Conservation (phyloP, 1,140 invertebrate genomes). For the Heliconius nattereri region DNA sequence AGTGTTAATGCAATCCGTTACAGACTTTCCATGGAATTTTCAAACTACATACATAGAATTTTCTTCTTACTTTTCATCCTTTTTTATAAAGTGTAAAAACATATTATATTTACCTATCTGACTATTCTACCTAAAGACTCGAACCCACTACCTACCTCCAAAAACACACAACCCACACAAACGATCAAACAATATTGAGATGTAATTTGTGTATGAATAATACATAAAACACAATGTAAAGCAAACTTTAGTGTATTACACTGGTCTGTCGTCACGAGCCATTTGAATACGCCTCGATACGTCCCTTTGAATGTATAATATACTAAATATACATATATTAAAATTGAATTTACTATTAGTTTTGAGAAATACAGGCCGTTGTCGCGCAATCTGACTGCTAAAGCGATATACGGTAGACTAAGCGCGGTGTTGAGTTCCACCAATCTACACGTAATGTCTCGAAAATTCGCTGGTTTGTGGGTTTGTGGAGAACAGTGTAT, state of each 20-base stretch:
- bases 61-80: no score
- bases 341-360: neutral
- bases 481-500: neutral
- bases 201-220: slow-evolving; percentile 32
- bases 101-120: no score
- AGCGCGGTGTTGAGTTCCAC: neutral
- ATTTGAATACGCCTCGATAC: slow-evolving; percentile 21
- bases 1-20: no score
- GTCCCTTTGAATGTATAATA: slow-evolving; percentile 17
- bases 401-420: neutral
- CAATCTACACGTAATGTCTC: neutral
- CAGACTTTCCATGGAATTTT: no score
- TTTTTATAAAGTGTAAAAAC: no score
- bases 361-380: neutral
- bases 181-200: slow-evolving; percentile 25
- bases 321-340: slow-evolving; percentile 6
- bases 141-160: neutral
- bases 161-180: neutral
- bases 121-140: neutral
- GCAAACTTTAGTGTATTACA: neutral
- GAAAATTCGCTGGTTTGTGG: neutral
- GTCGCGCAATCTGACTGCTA: no score
- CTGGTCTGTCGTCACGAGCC: slow-evolving; percentile 14
- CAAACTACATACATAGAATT: no score
- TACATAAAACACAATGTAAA: slow-evolving; percentile 23